phyloP scores from a whole-genome alignment of 2,113 vertebrate genomes.

The Oreochromis spilurus region DNA sequence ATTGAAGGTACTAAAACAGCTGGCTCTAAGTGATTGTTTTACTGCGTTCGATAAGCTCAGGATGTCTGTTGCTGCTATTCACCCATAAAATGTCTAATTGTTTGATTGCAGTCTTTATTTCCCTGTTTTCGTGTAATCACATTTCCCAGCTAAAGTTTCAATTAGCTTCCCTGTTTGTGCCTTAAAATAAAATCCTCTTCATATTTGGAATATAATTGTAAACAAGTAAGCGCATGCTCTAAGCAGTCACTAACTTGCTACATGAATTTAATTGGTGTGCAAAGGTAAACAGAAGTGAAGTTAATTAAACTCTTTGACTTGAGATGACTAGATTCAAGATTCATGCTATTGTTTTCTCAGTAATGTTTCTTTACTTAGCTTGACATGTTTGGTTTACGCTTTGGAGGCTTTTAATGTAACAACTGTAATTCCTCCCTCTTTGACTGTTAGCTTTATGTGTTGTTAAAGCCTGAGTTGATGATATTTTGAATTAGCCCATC shows the following conservation, averaged over 20 bases:
- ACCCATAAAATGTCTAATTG: background rate
- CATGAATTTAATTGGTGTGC: background rate
- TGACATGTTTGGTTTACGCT: background rate
- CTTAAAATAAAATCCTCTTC: background rate
- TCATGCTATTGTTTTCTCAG: background rate
- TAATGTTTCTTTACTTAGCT: background rate
- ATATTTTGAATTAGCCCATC: background rate
- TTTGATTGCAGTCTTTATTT: conserved; percentile 5
- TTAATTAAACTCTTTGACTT: background rate
- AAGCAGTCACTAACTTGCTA: background rate
- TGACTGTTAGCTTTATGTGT: background rate
- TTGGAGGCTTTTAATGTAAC: background rate
- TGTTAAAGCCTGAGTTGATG: background rate
- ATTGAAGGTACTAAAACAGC: background rate
- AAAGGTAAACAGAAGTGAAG: background rate
- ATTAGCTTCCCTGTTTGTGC: background rate
- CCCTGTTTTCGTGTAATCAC: background rate
- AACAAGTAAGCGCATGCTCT: background rate
- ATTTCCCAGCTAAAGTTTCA: conserved; percentile 15
- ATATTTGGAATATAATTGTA: background rate
- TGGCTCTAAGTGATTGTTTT: background rate
- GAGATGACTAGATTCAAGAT: background rate
- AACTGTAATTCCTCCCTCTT: background rate
- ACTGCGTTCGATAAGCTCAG: background rate
- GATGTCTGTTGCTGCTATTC: background rate